Conservation (phyloP, 2,113 vertebrate species). For the Erinaceus europaeus region DNA sequence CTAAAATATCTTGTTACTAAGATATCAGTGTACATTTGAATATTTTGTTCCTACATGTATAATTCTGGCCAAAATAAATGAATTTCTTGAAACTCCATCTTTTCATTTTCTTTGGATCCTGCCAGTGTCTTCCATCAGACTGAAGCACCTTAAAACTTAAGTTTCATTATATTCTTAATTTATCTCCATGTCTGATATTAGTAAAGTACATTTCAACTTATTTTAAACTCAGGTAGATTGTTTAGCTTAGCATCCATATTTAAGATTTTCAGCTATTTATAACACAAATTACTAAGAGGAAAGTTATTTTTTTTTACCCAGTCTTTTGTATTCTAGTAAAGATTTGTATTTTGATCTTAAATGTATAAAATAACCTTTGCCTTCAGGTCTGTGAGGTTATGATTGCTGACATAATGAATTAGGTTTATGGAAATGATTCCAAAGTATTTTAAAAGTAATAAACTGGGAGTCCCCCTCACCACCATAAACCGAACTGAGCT, state of each 20-base stretch:
- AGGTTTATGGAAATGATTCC: slow-evolving; percentile 37
- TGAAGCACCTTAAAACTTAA: slow-evolving; percentile 17
- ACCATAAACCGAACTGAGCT: no score
- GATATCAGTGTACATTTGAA: background rate
- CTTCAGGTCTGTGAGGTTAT: slow-evolving; percentile 23
- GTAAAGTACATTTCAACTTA: background rate
- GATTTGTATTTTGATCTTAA: slow-evolving; percentile 35
- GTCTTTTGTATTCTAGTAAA: slow-evolving; percentile 18
- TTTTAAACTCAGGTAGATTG: background rate
- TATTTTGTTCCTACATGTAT: background rate
- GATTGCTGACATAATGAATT: slow-evolving; percentile 40
- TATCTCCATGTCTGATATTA: slow-evolving; percentile 9
- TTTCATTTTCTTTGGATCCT: background rate
- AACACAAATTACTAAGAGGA: background rate
- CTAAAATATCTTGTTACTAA: background rate
- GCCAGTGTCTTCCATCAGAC: background rate
- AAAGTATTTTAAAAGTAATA: slow-evolving; percentile 27
- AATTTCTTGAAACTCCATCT: background rate
- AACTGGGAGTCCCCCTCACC: no score
- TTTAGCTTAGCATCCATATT: no score
- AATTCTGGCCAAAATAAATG: slow-evolving; percentile 9
- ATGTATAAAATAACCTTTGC: background rate
- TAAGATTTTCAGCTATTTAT: background rate
- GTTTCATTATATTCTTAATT: background rate
- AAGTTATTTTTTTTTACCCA: slow-evolving; percentile 32